Evolutionary conservation across 2,113 vertebrate genomes (phyloP), one percentile per base, ranked within the genome.

Genomic region (Triplophysa rosa): DNA sequence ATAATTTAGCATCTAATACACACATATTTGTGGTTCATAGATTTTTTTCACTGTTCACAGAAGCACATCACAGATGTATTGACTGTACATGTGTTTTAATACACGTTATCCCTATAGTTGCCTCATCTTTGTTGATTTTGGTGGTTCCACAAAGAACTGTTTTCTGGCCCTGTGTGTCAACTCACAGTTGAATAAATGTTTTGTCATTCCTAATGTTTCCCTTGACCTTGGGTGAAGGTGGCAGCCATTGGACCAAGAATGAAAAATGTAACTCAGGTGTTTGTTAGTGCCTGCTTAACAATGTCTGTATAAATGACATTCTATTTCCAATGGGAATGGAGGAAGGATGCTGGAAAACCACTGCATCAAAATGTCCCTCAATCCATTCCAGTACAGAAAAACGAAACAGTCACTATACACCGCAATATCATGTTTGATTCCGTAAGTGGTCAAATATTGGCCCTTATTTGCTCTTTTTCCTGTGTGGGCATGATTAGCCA

Each of bases 1-100:
- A 83, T 81, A 81, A 81, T 83, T 24, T 54, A 78, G 45, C 40
- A 75, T 83, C 24, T 75, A 77, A 80, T 80, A 79, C 61, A 84
- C 67, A 68, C 77, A 59, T 80, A 37, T 17, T 47, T 67, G 54
- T 77, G 29, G 71, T 73, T 62, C 61, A 45, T 33, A 33, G 33
- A 33, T 33, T 33, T 33, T 5, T 33, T 33, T 63, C 63, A 19
- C 24, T 24, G 23, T 23, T 24, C 4, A 65, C 75, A 69, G 77
- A 45, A 69, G 26, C 16, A 54, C 45, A 79, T 65, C 16, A 63
- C 33, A 68, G 45, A 65, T 63, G 16, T 70, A 21, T 49, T 24
- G 21, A 62, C 2, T 73, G 70, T 11, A 72, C 9, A n/a, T 68
- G 47, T 54, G 24, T 61, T 17, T 54, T 16, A 17, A 58, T 58